Evolutionary conservation across 2,113 vertebrate species (phyloP), one percentile per base, ranked within the genome.

Genomic region (Vulpes lagopus): DNA sequence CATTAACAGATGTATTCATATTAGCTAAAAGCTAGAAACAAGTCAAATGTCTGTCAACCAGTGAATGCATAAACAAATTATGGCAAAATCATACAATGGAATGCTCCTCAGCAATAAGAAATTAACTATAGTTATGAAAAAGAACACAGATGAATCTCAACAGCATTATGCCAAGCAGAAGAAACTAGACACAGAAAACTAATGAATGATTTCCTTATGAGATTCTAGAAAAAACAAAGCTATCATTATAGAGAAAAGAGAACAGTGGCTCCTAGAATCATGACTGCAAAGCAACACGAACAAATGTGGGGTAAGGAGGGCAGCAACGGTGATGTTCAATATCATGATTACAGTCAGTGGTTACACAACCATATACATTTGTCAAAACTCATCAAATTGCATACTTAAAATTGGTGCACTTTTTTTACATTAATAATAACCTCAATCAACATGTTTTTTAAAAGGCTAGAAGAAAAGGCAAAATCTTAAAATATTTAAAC

Each of bases 381-480:
- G 38, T 62, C 64, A 71, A 79, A 89, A 73, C 19, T 78, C 43
- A 57, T 35, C 71, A 64, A 76, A 84, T 2, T 59, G 49, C 35
- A 57, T 32, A 80, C 17, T 80, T 86, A 86, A 62, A 82, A 65
- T 20, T 84, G 64, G 20, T 43, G 12, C 23, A 57, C 22, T 81
- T 38, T 35, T 38, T 60, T 6, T 55, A 74, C 5, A 25, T 30
- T 83, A 78, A 78, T 95, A 80, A 95, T 27, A 57, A 57, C 5
- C 43, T 55, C 55, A 76, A 69, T 64, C 91, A 95, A 88, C 32
- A 11, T 76, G 32, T 69, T 81, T 86, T 93, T 91, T 35, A 92
- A 88, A 92, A 94, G 43, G 49, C 80, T 90, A 20, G 95, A 78
- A 90, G 62, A 2, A 43, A 94, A 76, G 32, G 69, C 55, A 71